Conservation (phyloP, 2,888 invertebrate genomes). For the Anticlea derivata region DNA sequence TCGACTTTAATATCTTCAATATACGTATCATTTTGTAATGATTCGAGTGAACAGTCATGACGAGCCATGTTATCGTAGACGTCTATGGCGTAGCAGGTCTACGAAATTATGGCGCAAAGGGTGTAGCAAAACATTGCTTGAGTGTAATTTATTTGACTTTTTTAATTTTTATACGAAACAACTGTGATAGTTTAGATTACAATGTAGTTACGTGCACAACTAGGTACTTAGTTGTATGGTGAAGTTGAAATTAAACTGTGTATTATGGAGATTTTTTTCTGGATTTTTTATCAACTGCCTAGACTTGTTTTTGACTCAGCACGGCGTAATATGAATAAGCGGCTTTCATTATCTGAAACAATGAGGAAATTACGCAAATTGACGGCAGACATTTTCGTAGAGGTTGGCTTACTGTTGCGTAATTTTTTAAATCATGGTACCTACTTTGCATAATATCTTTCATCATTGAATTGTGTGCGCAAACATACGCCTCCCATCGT, state of each 20-base stretch:
- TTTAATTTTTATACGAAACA: constrained; percentile 64
- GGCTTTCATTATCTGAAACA: constrained; percentile 74
- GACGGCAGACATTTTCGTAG: no score
- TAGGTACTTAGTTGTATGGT: constrained; percentile 39
- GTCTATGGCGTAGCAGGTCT: constrained; percentile 13
- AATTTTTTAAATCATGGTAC: constrained; percentile 2
- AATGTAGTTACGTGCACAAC: constrained; percentile 51
- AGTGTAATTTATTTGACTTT: constrained; percentile 52
- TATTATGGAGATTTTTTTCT: constrained; percentile 19
- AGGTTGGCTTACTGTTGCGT: no score
- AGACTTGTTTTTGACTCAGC: constrained; percentile 57
- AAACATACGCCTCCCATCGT: background rate
- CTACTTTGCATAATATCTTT: background rate
- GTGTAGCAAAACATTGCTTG: constrained; percentile 24
- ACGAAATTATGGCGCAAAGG: constrained; percentile 5
- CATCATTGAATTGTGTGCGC: background rate
- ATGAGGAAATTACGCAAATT: constrained; percentile 24
- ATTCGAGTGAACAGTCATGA: no score
- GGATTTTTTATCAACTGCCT: constrained; percentile 15
- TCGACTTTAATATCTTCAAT: no score
- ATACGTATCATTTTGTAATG: no score
- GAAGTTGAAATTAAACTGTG: constrained; percentile 44
- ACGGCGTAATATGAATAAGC: constrained; percentile 72
- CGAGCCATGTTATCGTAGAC: constrained; percentile 11
- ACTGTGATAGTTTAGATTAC: constrained; percentile 80